A percentile compares a stretch with the other conserved stretches of the same genome.
Conservation (phyloP, 2,888 invertebrate species). For the Lymantria dispar region DNA sequence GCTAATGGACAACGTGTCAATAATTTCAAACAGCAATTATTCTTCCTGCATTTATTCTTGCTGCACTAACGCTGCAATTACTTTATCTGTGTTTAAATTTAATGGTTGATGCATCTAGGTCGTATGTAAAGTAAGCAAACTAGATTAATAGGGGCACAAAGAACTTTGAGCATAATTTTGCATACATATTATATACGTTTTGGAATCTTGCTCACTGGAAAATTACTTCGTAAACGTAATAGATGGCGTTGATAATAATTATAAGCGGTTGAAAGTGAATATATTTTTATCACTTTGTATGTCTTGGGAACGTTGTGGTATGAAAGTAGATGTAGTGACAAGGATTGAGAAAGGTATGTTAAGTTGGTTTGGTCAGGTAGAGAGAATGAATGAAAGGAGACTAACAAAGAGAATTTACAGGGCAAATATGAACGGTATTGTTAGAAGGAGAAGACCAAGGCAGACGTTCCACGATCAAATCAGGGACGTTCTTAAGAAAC, state of each 20-base stretch:
- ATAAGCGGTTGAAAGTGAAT: not conserved
- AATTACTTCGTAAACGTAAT: conserved; percentile 18
- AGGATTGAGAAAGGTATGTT: too few species aligned
- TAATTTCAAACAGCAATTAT: not conserved
- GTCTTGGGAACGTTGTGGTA: too few species aligned
- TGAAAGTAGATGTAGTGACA: too few species aligned
- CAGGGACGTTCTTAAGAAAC: too few species aligned
- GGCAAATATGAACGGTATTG: too few species aligned
- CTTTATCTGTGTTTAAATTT: conserved; percentile 2
- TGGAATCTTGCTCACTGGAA: conserved; percentile 17
- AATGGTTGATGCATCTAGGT: conserved; percentile 6
- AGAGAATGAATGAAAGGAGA: too few species aligned
- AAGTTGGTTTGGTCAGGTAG: too few species aligned
- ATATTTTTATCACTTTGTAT: not conserved
- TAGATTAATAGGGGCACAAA: conserved; percentile 24
- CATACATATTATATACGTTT: conserved; percentile 19
- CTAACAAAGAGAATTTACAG: too few species aligned
- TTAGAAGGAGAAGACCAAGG: too few species aligned
- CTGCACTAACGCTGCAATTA: conserved; percentile 1
- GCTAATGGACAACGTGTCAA: not conserved
- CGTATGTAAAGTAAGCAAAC: conserved; percentile 18
- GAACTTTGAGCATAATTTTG: conserved; percentile 26
- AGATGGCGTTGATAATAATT: not conserved
- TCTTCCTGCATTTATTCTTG: too few species aligned
- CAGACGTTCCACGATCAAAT: too few species aligned